A percentile compares a stretch with the other conserved stretches of the same genome.
These are phyloP conservation scores for Petrocephalus sullivani DNA, from an alignment of 2,797 vertebrate genomes.

Conservation along the genomic window DNA sequence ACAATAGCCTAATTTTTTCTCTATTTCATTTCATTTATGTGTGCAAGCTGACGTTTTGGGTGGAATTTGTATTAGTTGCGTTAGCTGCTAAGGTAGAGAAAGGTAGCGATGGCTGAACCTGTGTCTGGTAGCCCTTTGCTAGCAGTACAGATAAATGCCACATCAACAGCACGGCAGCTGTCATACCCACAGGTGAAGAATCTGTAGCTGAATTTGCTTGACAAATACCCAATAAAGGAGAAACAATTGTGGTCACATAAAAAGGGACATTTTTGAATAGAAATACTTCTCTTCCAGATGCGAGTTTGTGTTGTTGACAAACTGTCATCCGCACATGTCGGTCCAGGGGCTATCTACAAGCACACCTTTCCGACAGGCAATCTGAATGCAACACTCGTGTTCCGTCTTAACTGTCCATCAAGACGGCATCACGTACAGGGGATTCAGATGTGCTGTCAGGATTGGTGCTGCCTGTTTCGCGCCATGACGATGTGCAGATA, in stretches of 20 bases:
- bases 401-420: not conserved
- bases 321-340: not conserved
- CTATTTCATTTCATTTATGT: not conserved
- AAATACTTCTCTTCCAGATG: not conserved
- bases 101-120: not conserved
- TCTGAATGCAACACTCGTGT: not conserved
- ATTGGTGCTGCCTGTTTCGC: not conserved
- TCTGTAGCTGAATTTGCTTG: not conserved
- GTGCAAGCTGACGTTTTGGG: not conserved
- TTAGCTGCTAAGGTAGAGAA: not conserved
- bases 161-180: not conserved
- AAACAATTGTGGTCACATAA: not conserved
- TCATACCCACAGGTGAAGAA: not conserved
- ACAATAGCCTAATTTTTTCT: not conserved
- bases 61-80: not conserved
- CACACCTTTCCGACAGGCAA: not conserved
- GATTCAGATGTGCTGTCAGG: not conserved
- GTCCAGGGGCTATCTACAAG: not conserved
- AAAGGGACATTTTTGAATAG: not conserved
- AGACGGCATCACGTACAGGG: not conserved
- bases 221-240: not conserved
- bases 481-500: not conserved
- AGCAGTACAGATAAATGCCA: not conserved
- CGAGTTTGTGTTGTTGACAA: not conserved
- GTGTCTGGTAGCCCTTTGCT: not conserved